Evolutionary conservation across 2,888 invertebrate genomes (phyloP).

Genomic region (Trachelus stipa): DNA sequence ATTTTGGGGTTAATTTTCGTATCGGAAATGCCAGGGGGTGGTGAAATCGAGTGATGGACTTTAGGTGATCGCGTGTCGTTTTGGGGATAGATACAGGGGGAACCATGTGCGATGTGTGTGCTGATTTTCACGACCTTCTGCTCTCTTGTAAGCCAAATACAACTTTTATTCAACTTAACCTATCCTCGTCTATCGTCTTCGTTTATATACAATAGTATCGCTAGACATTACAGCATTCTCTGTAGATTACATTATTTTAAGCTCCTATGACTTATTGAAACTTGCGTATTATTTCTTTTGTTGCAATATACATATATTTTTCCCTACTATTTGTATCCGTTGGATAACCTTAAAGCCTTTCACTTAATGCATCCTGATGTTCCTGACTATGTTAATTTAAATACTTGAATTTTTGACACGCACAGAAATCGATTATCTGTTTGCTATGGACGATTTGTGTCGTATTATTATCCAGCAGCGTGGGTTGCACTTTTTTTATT

Average conservation of each 20-base stretch:
- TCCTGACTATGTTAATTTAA: slow-evolving; percentile 12
- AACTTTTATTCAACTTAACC: slow-evolving; percentile 14
- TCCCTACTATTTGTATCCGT: neutral
- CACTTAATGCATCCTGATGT: neutral
- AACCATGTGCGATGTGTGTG: slow-evolving; percentile 94
- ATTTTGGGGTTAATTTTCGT: slow-evolving; percentile 40
- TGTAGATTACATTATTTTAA: neutral
- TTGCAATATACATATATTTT: slow-evolving; percentile 7
- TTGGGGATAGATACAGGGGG: slow-evolving; percentile 37
- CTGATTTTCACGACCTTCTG: slow-evolving; percentile 92
- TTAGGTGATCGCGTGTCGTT: slow-evolving; percentile 48
- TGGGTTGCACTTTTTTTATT: neutral
- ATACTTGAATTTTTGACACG: neutral
- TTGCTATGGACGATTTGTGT: neutral
- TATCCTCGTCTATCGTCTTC: slow-evolving; percentile 23
- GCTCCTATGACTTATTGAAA: neutral
- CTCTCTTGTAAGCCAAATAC: slow-evolving; percentile 78
- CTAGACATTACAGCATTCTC: neutral
- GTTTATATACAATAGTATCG: neutral
- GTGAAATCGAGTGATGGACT: slow-evolving; percentile 54
- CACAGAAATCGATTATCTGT: neutral
- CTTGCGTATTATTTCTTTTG: neutral
- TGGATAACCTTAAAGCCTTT: slow-evolving; percentile 6
- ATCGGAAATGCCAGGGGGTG: slow-evolving; percentile 39
- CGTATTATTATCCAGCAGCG: neutral